Evolutionary conservation across 2,888 invertebrate species (phyloP).

Genomic region (Scaptodrosophila latifasciaeformis): DNA sequence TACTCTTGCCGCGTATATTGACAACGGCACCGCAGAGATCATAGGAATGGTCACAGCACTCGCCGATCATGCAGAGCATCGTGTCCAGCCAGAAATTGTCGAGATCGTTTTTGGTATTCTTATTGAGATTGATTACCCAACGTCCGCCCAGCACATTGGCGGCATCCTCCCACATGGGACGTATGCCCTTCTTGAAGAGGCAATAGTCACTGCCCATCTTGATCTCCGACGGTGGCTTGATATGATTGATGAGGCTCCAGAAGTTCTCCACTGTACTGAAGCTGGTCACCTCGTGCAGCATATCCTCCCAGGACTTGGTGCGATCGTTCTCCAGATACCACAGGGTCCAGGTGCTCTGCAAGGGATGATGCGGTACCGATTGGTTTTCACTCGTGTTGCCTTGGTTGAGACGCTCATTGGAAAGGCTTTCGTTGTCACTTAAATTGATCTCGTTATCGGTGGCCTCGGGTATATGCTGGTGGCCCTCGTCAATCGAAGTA

Average conservation of each 20-base stretch:
- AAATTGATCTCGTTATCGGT: not conserved
- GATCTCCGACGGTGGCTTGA: constrained; percentile 85
- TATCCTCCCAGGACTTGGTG: constrained; percentile 88
- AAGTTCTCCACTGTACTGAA: constrained; percentile 98
- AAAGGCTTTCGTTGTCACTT: not conserved
- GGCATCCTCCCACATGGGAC: constrained; percentile 93
- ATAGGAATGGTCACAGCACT: constrained; percentile 93
- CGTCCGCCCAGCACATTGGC: constrained; percentile 87
- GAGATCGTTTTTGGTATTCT: constrained; percentile 81
- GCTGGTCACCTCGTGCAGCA: constrained; percentile 90
- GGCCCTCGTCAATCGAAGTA: too few relatives aligned
- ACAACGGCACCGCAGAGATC: constrained; percentile 96
- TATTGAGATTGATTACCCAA: constrained; percentile 84
- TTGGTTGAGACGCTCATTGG: constrained; percentile 29
- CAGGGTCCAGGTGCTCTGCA: constrained; percentile 94
- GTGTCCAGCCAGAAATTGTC: constrained; percentile 87
- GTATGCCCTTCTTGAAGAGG: constrained; percentile 80
- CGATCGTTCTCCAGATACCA: constrained; percentile 97
- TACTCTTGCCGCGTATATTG: constrained; percentile 90
- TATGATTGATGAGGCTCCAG: constrained; percentile 93
- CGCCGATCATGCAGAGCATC: constrained; percentile 91
- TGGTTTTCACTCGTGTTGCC: constrained; percentile 75
- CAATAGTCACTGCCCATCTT: constrained; percentile 86
- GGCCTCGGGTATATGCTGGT: not conserved
- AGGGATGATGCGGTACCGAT: constrained; percentile 86